A percentile compares a stretch with the other conserved stretches of the same genome.
These are phyloP conservation scores for Chloroclystis v-ata DNA, from an alignment of 2,888 invertebrate genomes.

Conservation along the genomic window DNA sequence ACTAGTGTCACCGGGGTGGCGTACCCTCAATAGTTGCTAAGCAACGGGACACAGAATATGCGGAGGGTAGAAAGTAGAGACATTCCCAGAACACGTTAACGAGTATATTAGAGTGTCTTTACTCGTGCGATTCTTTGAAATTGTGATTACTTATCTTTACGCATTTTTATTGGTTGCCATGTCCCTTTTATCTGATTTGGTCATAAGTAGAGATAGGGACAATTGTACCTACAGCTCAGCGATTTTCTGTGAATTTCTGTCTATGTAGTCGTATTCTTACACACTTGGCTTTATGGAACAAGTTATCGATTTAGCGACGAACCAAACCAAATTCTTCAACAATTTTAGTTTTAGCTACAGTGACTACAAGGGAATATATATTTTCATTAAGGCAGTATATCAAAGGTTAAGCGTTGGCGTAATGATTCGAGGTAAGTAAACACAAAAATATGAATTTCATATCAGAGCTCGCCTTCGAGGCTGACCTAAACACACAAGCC, in stretches of 20 bases:
- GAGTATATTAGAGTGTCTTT: background rate
- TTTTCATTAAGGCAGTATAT: no score
- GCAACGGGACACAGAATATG: slow-evolving; percentile 41
- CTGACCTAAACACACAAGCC: slow-evolving; percentile 20
- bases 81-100: slow-evolving; percentile 31
- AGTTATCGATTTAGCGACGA: no score
- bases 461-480: background rate
- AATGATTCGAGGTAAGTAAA: background rate
- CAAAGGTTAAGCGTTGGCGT: no score
- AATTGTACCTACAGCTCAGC: no score
- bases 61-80: slow-evolving; percentile 18
- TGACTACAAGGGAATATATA: no score
- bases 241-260: no score
- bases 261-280: no score
- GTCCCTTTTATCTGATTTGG: no score
- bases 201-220: background rate
- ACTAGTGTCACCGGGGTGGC: slow-evolving; percentile 61
- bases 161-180: background rate
- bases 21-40: slow-evolving; percentile 48
- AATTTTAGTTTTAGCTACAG: no score
- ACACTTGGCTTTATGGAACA: no score
- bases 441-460: slow-evolving; percentile 6
- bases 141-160: slow-evolving; percentile 5
- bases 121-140: slow-evolving; percentile 2
- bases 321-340: no score